phyloP scores from a whole-genome alignment of 2,888 invertebrate species.

The Lasioglossum oenotherae region DNA sequence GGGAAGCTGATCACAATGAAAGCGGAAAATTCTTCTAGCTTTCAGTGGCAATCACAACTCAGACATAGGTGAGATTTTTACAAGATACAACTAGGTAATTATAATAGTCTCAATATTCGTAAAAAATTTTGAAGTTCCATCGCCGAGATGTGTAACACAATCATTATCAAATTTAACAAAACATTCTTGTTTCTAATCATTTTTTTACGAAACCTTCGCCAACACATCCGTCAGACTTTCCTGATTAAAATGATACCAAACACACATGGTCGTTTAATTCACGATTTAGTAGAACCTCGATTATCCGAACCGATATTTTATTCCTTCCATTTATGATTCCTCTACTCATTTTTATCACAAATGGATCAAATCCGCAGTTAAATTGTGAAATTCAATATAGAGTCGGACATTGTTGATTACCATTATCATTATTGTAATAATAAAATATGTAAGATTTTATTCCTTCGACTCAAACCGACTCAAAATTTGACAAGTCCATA shows the following conservation, averaged over 20 bases:
- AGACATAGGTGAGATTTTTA: conserved; percentile 86
- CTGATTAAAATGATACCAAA: too few species aligned
- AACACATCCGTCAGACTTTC: neutral
- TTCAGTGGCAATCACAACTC: conserved; percentile 96
- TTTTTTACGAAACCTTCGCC: neutral
- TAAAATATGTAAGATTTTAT: too few species aligned
- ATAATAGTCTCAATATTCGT: neutral
- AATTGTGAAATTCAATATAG: neutral
- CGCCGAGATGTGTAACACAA: neutral
- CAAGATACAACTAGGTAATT: neutral
- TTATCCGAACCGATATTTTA: too few species aligned
- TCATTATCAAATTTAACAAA: neutral
- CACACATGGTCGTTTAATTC: too few species aligned
- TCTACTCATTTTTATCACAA: neutral
- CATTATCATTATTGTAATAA: neutral
- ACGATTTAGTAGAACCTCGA: too few species aligned
- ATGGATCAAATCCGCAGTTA: neutral
- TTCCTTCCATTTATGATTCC: too few species aligned
- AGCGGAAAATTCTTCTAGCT: conserved; percentile 91
- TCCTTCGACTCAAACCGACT: too few species aligned
- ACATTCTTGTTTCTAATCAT: neutral
- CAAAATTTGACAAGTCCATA: neutral
- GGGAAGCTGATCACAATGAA: conserved; percentile 93
- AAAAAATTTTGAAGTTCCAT: too few species aligned
- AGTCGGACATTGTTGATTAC: neutral